Base-by-base conservation (phyloP, 1,140 invertebrate genomes). In the Drosophila parabipectinata region DNA sequence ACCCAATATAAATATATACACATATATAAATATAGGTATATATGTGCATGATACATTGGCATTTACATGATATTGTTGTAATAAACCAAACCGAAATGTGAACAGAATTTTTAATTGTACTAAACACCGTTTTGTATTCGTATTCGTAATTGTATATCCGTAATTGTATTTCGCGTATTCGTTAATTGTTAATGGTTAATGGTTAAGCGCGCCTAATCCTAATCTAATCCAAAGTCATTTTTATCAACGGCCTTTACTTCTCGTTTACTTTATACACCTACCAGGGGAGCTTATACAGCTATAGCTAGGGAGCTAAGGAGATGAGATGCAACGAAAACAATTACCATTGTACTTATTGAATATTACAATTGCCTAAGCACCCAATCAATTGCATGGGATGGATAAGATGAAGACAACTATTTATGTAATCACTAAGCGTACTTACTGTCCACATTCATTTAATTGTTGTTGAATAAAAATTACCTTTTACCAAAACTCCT, bases 61-160 rank as follows among this genome's bases (percentile, higher is more conserved):
- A 85, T 80, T 77, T 80, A 84, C 77, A 85, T 75, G 71, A 82
- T 87, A 81, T 81, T 85, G 72, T 76, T 85, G 82, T 85, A 85
- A 85, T 85, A 87, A 85, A 85, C 82, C 78, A 85, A 87, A 88
- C 78, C 71, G 71, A 87, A 87, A 85, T 87, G 82, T 87, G 82
- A 88, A 87, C 74, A 87, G 82, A 87, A 87, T 87, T 87, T 88
- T 87, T 88, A 88, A 85, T 88, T 87, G 67, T 87, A 87, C 82
- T 87, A 88, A 82, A 79, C 83, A 85, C 81, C 81, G 80, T 87
- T 87, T 87, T 87, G 82, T 87, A 87, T 75, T 74, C 72, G 72
- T 74, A 74, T 57, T 75, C 61, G 72, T 71, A 69, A 69, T 63
- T 57, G 53, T 57, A 63, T 83, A 83, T 34, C 54, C 67, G 61